Conservation (phyloP, 2,888 invertebrate species). For the Entomobrya proxima region DNA sequence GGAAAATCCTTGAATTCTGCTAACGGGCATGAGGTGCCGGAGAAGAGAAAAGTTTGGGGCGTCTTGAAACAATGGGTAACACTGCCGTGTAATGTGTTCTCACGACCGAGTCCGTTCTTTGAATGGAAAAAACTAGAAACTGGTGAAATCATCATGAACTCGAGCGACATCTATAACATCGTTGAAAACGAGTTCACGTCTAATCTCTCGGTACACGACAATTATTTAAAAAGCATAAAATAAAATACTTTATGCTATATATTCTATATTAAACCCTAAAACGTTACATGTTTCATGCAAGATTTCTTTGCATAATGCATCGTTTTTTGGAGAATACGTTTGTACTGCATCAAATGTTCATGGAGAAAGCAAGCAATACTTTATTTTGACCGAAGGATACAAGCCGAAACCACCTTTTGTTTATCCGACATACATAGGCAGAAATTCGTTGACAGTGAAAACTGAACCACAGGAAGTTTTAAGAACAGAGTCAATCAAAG, state of each 20-base stretch:
- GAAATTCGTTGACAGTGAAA: slow-evolving; percentile 15
- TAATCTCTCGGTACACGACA: slow-evolving; percentile 24
- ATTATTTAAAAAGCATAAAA: not conserved
- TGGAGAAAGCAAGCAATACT: slow-evolving; percentile 30
- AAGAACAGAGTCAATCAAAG: not conserved
- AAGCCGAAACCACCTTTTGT: slow-evolving; percentile 38
- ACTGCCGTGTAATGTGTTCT: slow-evolving; percentile 33
- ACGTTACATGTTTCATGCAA: not conserved
- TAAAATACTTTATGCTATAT: not conserved
- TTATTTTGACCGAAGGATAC: slow-evolving; percentile 35
- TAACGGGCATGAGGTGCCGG: not conserved
- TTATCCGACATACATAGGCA: slow-evolving; percentile 45
- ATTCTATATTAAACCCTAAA: not conserved
- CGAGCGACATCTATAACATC: slow-evolving; percentile 10
- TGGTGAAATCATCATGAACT: not conserved
- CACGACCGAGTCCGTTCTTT: slow-evolving; percentile 45
- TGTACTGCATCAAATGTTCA: slow-evolving; percentile 26
- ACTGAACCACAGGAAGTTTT: slow-evolving; percentile 24
- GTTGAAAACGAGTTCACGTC: slow-evolving; percentile 17
- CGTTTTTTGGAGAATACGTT: slow-evolving; percentile 47
- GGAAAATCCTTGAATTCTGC: not conserved
- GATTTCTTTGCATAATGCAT: slow-evolving; percentile 42
- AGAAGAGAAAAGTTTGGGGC: slow-evolving; percentile 44
- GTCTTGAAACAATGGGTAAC: slow-evolving; percentile 46
- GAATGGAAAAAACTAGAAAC: slow-evolving; percentile 14